Evolutionary conservation across 2,888 invertebrate species (phyloP), one percentile per base, ranked within the genome.

Genomic region (Erebia ligea): DNA sequence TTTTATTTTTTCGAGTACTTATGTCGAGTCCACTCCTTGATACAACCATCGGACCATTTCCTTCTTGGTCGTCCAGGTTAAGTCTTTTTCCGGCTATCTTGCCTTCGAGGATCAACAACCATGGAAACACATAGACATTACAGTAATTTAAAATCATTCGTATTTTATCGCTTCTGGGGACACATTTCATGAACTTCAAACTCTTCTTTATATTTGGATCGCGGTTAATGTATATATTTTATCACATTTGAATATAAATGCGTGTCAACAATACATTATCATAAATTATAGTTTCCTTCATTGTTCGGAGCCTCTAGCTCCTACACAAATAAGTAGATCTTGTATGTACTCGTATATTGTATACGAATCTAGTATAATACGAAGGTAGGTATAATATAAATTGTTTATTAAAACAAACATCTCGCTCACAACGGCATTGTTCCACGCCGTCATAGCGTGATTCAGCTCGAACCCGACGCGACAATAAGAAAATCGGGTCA

Each of bases 381-480:
- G 13, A 42, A 62, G 40, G 50, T 42, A 62, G 21, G 42, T 52
- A 52, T 58, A 58, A 52, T 52, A 52, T 58, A 58, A 52, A 50
- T 17, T 65, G 54, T 52, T 59, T 57, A 57, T 48, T 57, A 58
- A 67, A 67, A 65, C 65, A 70, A 64, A 70, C 48, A 63, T n/a
- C 52, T 65, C 48, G 57, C 21, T 58, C 66, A 73, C 70, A 63
- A 70, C 63, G 50, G 67, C 62, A 66, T 73, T 73, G 71, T 73
- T 73, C 56, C 68, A 54, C 34, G 65, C 48, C 48, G 57, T 45
- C 58, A 48, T 34, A 62, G 10, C 73, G 71, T 71, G 73, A 71
- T 58, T 71, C 71, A 73, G 56, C 68, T 70, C 68, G 45, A 61
- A 67, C 17, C 58, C 40, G 42, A 21, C 19, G 50, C 59, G 56